These are phyloP conservation scores for Ormyrus pomaceus DNA, from an alignment of 2,888 invertebrate species.

Conservation along the genomic window DNA sequence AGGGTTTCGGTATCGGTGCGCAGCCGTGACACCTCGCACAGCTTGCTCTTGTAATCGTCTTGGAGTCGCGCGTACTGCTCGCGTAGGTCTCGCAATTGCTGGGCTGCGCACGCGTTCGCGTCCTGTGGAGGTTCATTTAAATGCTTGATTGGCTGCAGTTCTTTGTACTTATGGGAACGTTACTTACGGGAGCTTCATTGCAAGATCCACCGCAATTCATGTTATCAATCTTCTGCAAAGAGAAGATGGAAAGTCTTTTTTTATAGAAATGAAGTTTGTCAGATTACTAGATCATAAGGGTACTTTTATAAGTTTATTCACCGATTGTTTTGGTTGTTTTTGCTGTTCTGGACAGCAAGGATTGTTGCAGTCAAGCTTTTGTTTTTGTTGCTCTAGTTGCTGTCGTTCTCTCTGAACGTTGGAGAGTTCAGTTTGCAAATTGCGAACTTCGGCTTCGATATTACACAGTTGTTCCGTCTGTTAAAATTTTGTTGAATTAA, in stretches of 20 bases:
- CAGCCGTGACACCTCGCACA: conserved; percentile 80
- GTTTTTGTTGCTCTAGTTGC: conserved; percentile 76
- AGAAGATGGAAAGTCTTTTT: too few relatives aligned
- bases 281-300: too few relatives aligned
- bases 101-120: conserved; percentile 71
- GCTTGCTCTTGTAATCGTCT: conserved; percentile 83
- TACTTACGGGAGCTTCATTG: too few relatives aligned
- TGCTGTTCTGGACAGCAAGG: conserved; percentile 65
- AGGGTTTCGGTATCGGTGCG: conserved; percentile 77
- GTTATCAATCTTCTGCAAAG: too few relatives aligned
- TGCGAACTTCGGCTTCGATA: conserved; percentile 80
- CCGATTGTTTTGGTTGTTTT: background rate
- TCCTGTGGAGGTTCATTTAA: conserved; percentile 3
- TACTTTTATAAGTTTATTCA: too few relatives aligned
- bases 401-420: conserved; percentile 77
- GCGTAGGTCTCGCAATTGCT: conserved; percentile 75
- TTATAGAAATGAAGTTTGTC: too few relatives aligned
- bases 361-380: conserved; percentile 68
- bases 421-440: conserved; percentile 77
- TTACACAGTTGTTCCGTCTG: conserved; percentile 80
- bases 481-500: conserved; percentile 4
- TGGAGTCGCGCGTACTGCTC: conserved; percentile 81
- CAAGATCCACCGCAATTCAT: too few relatives aligned
- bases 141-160: too few relatives aligned
- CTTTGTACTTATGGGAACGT: too few relatives aligned